Conservation (phyloP, 2,888 invertebrate species). For the Drosophila nr. perissopoda region DNA sequence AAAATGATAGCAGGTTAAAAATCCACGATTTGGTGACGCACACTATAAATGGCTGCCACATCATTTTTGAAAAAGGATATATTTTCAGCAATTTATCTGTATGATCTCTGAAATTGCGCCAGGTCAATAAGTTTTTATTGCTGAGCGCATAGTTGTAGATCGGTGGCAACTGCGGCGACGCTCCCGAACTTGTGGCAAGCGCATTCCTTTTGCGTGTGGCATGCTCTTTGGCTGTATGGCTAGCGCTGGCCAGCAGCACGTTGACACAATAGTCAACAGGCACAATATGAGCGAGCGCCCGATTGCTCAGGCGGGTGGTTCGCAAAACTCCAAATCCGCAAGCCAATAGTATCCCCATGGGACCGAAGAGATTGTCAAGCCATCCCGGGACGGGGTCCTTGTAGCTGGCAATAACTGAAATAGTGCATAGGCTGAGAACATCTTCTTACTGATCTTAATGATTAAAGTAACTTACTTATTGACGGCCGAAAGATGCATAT, state of each 20-base stretch:
- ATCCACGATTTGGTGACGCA: slow-evolving; percentile 84
- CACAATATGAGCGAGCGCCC: slow-evolving; percentile 83
- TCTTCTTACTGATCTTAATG: neutral
- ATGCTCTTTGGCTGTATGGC: slow-evolving; percentile 82
- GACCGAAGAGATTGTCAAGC: slow-evolving; percentile 90
- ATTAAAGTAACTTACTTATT: slow-evolving; percentile 85
- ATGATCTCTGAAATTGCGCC: slow-evolving; percentile 88
- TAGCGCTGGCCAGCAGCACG: slow-evolving; percentile 84
- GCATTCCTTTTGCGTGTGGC: neutral
- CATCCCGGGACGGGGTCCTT: slow-evolving; percentile 87
- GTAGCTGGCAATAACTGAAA: slow-evolving; percentile 82
- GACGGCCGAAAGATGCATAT: slow-evolving; percentile 89
- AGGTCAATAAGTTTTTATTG: slow-evolving; percentile 91
- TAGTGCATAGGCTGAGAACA: neutral
- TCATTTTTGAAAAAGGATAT: slow-evolving; percentile 88
- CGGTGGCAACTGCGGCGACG: slow-evolving; percentile 19
- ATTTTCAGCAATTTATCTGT: slow-evolving; percentile 84
- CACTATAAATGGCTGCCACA: slow-evolving; percentile 88
- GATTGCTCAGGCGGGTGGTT: slow-evolving; percentile 76
- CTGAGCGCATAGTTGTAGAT: slow-evolving; percentile 94
- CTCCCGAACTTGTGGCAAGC: slow-evolving; percentile 35
- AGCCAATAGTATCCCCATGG: slow-evolving; percentile 85
- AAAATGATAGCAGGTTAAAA: slow-evolving; percentile 85
- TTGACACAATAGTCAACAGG: slow-evolving; percentile 85
- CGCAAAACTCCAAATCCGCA: slow-evolving; percentile 87